Base-by-base conservation (phyloP, 2,797 vertebrate genomes). In the Selene dorsalis region DNA sequence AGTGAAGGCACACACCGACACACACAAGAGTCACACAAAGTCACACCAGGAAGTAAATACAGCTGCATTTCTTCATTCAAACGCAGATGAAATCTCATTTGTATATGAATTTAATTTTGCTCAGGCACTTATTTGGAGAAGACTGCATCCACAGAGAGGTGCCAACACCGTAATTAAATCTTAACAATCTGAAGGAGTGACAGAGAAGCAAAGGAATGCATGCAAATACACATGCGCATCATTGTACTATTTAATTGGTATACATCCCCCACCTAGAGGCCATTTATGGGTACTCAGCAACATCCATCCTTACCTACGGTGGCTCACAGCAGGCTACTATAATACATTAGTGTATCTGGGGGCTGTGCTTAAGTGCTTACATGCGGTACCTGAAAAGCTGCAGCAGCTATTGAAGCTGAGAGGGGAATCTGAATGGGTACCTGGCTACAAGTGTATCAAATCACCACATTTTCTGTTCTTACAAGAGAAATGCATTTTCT, bases 191-290 rank as follows among this genome's bases (percentile, higher is more conserved):
- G 17, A 73, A 48, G 39, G 39, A 48, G 17, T 50, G 22, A 22
- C 4, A 5, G 58, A 50, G 62, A 7, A 76, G 68, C 55, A 73
- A 12, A 75, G 18, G 69, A 61, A 79, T 30, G 41, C 53, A 48
- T 69, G 50, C 64, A 71, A 53, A 48, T 56, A 35, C 58, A 86
- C 63, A 65, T 30, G 79, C 59, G 47, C 48, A 80, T 52, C 32
- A 41, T 10, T 52, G 20, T 38, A 56, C 18, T 47, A 14, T 70
- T 84, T 83, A 79, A 89, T 73, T 79, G 50, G 77, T 63, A 69
- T 72, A 60, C 45, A 86, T 57, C 17, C 52, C 48, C 75, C 53
- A 74, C 38, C 43, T 43, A 58, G 20, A 52, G 26, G 62, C 43
- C 47, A 75, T 78, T 84, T 66, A 75, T 43, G 69, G 72, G 41